Percentiles rank a stretch among this genome's conserved stretches.
phyloP scores from a whole-genome alignment of 2,888 invertebrate genomes.

The Metacarcinus magister region DNA sequence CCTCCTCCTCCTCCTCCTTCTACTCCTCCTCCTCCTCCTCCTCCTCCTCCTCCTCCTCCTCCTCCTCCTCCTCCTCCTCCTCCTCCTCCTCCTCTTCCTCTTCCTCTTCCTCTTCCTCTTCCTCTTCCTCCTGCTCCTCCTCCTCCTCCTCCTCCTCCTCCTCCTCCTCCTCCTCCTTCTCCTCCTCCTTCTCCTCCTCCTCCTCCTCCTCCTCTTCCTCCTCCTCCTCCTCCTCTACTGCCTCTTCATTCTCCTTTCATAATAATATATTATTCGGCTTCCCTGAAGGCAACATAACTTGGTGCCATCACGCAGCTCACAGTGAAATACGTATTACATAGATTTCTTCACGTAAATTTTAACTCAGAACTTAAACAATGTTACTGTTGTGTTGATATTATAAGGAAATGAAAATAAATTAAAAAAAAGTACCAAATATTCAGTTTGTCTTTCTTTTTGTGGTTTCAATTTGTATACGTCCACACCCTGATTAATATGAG shows the following conservation, averaged over 20 bases:
- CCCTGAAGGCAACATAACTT: background rate
- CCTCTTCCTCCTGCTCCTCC: too few relatives aligned
- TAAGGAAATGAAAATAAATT: too few relatives aligned
- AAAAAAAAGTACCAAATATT: too few relatives aligned
- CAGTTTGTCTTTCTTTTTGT: too few relatives aligned
- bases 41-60: background rate
- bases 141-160: background rate
- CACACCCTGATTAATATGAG: too few relatives aligned
- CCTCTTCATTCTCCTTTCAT: background rate
- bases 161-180: background rate
- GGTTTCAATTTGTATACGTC: too few relatives aligned
- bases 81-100: too few relatives aligned
- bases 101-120: too few relatives aligned
- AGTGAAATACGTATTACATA: too few relatives aligned
- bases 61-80: too few relatives aligned
- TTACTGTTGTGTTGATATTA: too few relatives aligned
- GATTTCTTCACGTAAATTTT: background rate
- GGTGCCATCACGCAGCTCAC: background rate
- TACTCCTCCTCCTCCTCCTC: background rate
- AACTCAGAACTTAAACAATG: background rate
- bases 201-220: background rate
- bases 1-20: background rate
- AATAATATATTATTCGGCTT: background rate
- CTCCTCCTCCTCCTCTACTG: background rate
- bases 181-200: background rate